Base-by-base conservation (phyloP, 2,888 invertebrate genomes). In the Hoplodrina ambigua region DNA sequence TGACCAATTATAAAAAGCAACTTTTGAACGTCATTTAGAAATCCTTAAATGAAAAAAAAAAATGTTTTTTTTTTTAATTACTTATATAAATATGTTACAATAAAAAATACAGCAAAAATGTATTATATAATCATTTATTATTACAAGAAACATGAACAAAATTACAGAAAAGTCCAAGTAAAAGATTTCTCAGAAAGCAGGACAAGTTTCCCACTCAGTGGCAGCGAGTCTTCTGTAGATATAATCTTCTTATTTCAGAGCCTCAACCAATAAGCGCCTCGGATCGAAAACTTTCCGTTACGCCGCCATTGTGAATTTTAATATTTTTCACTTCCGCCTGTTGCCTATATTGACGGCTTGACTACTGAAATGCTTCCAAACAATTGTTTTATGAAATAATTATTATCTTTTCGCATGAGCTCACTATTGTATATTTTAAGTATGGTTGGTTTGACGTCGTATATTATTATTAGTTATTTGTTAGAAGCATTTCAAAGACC, bases 291-390 rank as follows among this genome's bases (percentile, higher is more conserved):
- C 54, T 78, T 78, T 73, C 46, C 63, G 57, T 61, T 66, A 56
- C 63, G 62, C 55, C 46, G 13, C 70, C 58, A 76, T 83, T 73
- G 54, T 71, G 81, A 62, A 83, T 76, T 76, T 76, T 58, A 83
- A 80, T 68, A 66, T 83, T 63, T 66, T 60, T 44, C 49, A 19
- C 55, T 67, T 69, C 59, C 68, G 57, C 65, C 61, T 69, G 69
- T 66, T 73, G 62, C 37, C 53, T 58, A 13, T 67, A 58, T 52
- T 78, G 64, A 56, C 54, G 49, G 10, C 33, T 37, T 69, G 52
- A 20, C 46, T 41, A 53, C 56, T 52, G 46, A 52, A 68, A 75
- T 49, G 8, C 25, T 37, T 63, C 11, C 11, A 33, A 63, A 63
- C 20, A 44, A 57, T 75, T 57, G 44, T 50, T 75, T 56, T 49